Evolutionary conservation across 2,113 vertebrate genomes (phyloP).

Genomic region (Myotis lucifugus): DNA sequence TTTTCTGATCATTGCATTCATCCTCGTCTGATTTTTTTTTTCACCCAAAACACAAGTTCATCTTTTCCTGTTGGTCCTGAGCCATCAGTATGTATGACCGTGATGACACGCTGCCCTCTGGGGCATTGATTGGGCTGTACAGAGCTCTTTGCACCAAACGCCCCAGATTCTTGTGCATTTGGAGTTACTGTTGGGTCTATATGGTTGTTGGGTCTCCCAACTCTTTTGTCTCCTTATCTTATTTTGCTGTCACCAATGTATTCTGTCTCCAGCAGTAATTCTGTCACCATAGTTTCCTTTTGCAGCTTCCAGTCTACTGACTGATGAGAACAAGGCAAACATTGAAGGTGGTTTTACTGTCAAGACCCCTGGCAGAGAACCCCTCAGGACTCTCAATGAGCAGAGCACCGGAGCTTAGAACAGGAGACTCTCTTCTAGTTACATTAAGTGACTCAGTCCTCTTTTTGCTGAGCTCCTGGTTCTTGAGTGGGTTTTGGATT

Average conservation of each 20-base stretch:
- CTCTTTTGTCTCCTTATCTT: not conserved
- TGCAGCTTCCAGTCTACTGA: not conserved
- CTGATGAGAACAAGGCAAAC: not conserved
- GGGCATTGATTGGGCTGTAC: too few species aligned
- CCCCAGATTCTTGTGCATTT: not conserved
- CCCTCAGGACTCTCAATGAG: not conserved
- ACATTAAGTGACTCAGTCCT: not conserved
- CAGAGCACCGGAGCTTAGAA: not conserved
- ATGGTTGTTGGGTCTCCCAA: not conserved
- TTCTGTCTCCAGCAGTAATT: not conserved
- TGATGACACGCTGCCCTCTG: not conserved
- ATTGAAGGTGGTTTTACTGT: not conserved
- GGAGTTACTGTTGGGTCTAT: not conserved
- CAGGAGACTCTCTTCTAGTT: not conserved
- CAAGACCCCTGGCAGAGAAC: not conserved
- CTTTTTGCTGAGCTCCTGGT: not conserved
- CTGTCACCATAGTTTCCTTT: not conserved
- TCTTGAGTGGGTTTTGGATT: not conserved
- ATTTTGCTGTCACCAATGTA: not conserved
- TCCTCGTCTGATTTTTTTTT: not conserved
- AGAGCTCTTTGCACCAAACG: not conserved
- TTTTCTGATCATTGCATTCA: slow-evolving; percentile 17
- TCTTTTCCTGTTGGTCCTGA: not conserved
- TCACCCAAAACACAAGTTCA: not conserved
- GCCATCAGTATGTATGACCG: not conserved